phyloP scores from a whole-genome alignment of 2,888 invertebrate genomes.

The Erebia palarica region DNA sequence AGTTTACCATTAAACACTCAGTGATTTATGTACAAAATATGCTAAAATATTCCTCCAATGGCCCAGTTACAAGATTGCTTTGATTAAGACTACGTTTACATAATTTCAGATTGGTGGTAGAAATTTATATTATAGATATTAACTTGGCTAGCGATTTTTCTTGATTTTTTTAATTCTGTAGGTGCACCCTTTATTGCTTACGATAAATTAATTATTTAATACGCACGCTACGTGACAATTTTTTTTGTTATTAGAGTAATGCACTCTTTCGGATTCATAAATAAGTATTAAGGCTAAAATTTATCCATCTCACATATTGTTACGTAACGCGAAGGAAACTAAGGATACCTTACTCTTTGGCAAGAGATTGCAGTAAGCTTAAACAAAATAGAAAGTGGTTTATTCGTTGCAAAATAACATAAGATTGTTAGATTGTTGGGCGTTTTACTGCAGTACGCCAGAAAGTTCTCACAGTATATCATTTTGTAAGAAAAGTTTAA shows the following conservation, averaged over 20 bases:
- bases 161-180: too few relatives aligned
- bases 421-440: constrained; percentile 3
- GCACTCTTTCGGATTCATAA: too few relatives aligned
- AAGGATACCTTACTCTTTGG: neutral
- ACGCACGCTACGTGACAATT: neutral
- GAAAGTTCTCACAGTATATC: neutral
- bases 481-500: neutral
- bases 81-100: constrained; percentile 6
- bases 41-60: neutral
- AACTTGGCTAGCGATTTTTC: too few relatives aligned
- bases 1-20: constrained; percentile 10
- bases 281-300: too few relatives aligned
- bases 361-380: neutral
- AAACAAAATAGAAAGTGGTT: neutral
- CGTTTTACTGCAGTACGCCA: neutral
- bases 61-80: neutral
- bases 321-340: too few relatives aligned
- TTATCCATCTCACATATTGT: too few relatives aligned
- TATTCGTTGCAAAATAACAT: neutral
- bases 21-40: constrained; percentile 1
- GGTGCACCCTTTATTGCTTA: too few relatives aligned
- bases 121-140: neutral
- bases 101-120: constrained; percentile 7
- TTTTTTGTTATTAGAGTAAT: neutral
- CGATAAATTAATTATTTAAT: too few relatives aligned